Base-by-base conservation (phyloP, 2,797 vertebrate species). In the Tragopan temminckii region DNA sequence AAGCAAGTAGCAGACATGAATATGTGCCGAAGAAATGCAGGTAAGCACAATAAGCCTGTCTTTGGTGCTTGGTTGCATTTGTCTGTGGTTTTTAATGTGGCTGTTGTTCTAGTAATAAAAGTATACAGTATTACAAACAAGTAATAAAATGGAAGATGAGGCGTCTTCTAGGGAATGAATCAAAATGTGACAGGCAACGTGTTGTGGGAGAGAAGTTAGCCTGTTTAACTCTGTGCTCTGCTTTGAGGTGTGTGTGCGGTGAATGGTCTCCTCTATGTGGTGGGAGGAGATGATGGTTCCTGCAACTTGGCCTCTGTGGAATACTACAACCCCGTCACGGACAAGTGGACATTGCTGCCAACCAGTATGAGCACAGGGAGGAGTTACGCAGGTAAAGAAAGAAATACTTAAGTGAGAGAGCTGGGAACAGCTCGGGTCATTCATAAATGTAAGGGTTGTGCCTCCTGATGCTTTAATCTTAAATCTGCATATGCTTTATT, bases 291-390 rank as follows among this genome's bases (percentile, higher is more conserved):
- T 13, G 99, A 99, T 17, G 99, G 99, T 1, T 99, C 99, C 38
- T 99, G 99, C 92, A 99, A 99, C 91, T 95, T 99, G 92, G 99
- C 99, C 53, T 99, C 99, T 0, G 99, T 99, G 48, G 99, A 99
- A 91, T 99, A 98, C 95, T 99, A 99, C 95, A 99, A 99, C 96
- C 98, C 99, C 1, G 97, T 98, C 89, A 97, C 98, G 0, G 99
- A 99, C 98, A 99, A 99, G 84, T 99, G 99, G 99, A 99, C 98
- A 2, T 98, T 99, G 71, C 96, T 99, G 58, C 99, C 99, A 24
- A 99, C 98, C 78, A 99, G 99, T 97, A 99, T 99, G 99, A 99
- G 99, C 98, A 99, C 99, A 0, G 99, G 99, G 42, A 98, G 99
- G 85, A 99, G 99, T 97, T 99, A 99, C 0, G 99, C 99, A 92